These are phyloP conservation scores for Lytechinus pictus DNA, from an alignment of 35 echinoderm and acorn worm genomes.

Conservation along the genomic window DNA sequence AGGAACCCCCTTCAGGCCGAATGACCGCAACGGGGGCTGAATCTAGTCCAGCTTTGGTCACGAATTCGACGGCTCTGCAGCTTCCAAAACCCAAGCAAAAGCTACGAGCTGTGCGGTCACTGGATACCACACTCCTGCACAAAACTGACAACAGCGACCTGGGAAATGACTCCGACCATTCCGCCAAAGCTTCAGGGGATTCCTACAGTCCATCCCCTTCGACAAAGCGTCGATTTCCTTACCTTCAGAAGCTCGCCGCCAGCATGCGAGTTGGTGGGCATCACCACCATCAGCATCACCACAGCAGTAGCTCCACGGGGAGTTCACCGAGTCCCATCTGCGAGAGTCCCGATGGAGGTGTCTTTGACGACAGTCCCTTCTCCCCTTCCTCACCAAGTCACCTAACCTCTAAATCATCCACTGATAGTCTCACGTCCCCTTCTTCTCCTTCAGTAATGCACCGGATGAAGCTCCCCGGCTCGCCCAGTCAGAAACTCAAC, in stretches of 20 bases:
- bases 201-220: constrained; percentile 25
- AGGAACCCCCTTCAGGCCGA: not conserved
- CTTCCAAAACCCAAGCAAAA: constrained; percentile 27
- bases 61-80: not conserved
- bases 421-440: constrained; percentile 25
- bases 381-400: not conserved
- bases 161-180: constrained; percentile 11
- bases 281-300: constrained; percentile 16
- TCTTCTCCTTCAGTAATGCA: constrained; percentile 52
- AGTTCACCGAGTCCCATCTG: constrained; percentile 22
- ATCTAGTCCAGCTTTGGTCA: not conserved
- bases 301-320: constrained; percentile 49
- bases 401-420: not conserved
- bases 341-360: not conserved
- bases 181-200: not conserved
- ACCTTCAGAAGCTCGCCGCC: constrained; percentile 43
- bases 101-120: constrained; percentile 37
- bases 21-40: not conserved
- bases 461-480: constrained; percentile 49
- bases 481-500: constrained; percentile 58
- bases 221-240: constrained; percentile 25
- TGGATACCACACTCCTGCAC: not conserved
- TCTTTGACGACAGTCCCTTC: constrained; percentile 10
- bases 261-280: constrained; percentile 46
- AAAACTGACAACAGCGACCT: not conserved